Evolutionary conservation across 2,888 invertebrate genomes (phyloP).

Genomic region (Osedax frankpressi): DNA sequence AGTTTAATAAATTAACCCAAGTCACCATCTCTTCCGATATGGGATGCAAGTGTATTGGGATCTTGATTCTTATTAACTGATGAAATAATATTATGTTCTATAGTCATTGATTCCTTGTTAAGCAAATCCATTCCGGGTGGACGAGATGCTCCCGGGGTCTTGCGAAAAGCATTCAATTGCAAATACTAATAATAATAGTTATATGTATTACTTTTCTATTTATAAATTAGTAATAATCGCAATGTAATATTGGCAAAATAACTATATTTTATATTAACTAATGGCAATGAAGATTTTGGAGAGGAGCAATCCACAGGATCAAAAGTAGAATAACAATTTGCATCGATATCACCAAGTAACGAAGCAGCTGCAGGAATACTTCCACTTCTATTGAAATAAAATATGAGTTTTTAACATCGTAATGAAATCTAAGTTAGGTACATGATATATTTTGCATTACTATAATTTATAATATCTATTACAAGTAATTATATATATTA

Average conservation of each 20-base stretch:
- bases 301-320: slow-evolving; percentile 8
- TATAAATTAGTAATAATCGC: too few species aligned
- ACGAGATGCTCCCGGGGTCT: slow-evolving; percentile 28
- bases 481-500: too few species aligned
- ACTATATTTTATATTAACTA: too few species aligned
- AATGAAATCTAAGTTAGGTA: background rate
- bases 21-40: slow-evolving; percentile 1
- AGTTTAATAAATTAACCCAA: slow-evolving; percentile 1
- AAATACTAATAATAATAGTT: too few species aligned
- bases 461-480: too few species aligned
- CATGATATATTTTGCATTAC: too few species aligned
- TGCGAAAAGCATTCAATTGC: slow-evolving; percentile 22
- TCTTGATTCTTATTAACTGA: background rate
- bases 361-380: background rate
- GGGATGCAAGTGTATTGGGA: background rate
- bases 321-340: background rate
- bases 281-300: background rate
- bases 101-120: background rate
- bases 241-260: too few species aligned
- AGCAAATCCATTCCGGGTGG: slow-evolving; percentile 20
- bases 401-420: background rate
- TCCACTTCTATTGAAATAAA: background rate
- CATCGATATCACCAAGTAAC: slow-evolving; percentile 5
- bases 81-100: background rate
- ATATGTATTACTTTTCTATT: too few species aligned